Evolutionary conservation across 2,888 invertebrate genomes (phyloP), one percentile per base, ranked within the genome.

Genomic region (Glomeris marginata): DNA sequence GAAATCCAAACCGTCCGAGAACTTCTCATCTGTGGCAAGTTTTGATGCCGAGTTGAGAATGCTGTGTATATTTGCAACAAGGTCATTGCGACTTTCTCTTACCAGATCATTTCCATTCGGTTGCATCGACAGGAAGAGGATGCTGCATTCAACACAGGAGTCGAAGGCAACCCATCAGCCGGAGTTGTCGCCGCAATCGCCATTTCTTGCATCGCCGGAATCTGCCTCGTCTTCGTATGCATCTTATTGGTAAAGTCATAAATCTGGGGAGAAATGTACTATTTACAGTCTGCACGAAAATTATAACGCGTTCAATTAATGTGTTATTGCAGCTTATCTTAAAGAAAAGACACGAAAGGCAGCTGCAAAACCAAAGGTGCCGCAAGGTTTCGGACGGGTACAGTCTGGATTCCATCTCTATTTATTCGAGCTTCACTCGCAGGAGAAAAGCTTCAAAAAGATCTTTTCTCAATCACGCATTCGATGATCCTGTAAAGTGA

Each of bases 331-430:
- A 87, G 78, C 72, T 85, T 58, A 74, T 88, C 38, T 82, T 87
- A 68, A 76, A 84, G 47, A 82, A 85, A 58, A 77, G 87, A 5
- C 82, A 86, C 52, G 80, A 83, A 55, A 78, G 82, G 15, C 78
- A 83, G 58, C 80, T 78, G 57, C 86, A 86, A 62, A 84, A 84
- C 0, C 84, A 87, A 68, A 76, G 87, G 49, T 90, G 88, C 62
- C 83, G 84, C 1, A 88, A 88, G 0, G 87, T 88, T 1, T 84
- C 84, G 59, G 88, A 90, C 62, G 85, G 86, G 11, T 90, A 88
- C 68, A 87, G 86, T 60, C 71, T 90, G 64, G 90, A 88, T 69
- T 88, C 85, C 64, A 82, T 87, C 22, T 87, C 88, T 5, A 83
- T 85, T 4, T 76, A 77, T 62, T 80, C 80, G 60, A 65, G 63